Base-by-base conservation (phyloP, 2,113 vertebrate genomes). In the Motacilla alba region DNA sequence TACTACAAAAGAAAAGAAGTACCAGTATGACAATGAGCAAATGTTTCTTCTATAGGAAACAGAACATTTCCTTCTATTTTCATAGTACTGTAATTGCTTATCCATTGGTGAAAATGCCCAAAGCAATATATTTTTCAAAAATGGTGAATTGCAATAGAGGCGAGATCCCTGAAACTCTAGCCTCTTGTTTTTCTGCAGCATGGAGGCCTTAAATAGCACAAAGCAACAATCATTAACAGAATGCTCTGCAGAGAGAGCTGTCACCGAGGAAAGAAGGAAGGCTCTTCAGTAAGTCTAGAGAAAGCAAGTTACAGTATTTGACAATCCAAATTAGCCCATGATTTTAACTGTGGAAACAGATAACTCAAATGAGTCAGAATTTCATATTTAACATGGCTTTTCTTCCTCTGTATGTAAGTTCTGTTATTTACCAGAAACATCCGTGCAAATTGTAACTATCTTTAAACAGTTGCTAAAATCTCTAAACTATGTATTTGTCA, bases 381-480 rank as follows among this genome's bases (percentile, higher is more conserved):
- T 93, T 90, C 11, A 43, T 35, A 58, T 33, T 63, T 88, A 93
- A 95, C 66, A 79, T 35, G n/a, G 12, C 12, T 76, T 77, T 74
- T 74, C 72, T 73, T 5, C 23, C 33, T 66, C 37, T 66, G 46
- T 83, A 53, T 78, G 6, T 33, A n/a, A 81, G 44, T 89, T 93
- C n/a, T 94, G 63, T 68, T 80, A 92, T 95, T 90, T 90, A 85
- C 69, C n/a, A 93, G 82, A 95, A 96, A 92, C 27, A 66, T 59
- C 91, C 3, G 22, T 60, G 67, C 21, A 93, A 84, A 72, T 58
- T 69, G 44, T 60, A 93, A 62, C 30, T 83, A 67, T 75, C 70
- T 64, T 89, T 87, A 89, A 91, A 68, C 47, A 92, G 74, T 44
- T 91, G 89, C 56, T 96, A 91, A 72, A 90, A 72, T 87, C 49